A percentile compares a stretch with the other conserved stretches of the same genome.
Evolutionary conservation across 2,797 vertebrate genomes (phyloP).

Genomic region (Chanos chanos): DNA sequence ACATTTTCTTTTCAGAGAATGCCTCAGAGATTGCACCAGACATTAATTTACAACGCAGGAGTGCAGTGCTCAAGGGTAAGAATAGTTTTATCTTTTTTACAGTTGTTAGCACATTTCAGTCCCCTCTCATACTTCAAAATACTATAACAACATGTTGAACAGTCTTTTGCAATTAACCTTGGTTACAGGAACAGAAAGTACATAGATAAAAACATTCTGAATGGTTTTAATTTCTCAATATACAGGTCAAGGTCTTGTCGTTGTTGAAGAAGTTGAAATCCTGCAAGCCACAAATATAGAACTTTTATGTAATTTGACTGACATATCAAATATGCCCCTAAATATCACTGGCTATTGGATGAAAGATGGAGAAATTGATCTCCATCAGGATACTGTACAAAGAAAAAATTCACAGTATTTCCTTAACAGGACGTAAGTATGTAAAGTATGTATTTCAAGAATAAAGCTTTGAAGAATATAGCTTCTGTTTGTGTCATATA

Average conservation of each 20-base stretch:
- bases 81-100: too few relatives aligned
- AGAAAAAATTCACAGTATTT: slow-evolving; percentile 52
- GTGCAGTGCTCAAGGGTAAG: too few relatives aligned
- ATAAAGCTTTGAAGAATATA: background rate
- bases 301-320: slow-evolving; percentile 71
- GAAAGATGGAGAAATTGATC: slow-evolving; percentile 61
- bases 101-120: too few relatives aligned
- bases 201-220: too few relatives aligned
- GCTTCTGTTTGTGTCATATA: too few relatives aligned
- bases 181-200: too few relatives aligned
- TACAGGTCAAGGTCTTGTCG: slow-evolving; percentile 52
- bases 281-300: slow-evolving; percentile 52
- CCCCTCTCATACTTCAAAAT: too few relatives aligned
- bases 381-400: slow-evolving; percentile 44
- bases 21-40: too few relatives aligned
- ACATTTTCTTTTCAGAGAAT: too few relatives aligned
- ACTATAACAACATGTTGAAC: too few relatives aligned
- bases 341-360: slow-evolving; percentile 74
- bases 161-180: too few relatives aligned
- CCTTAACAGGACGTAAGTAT: slow-evolving; percentile 57
- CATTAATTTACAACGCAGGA: too few relatives aligned
- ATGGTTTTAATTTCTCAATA: slow-evolving; percentile 8
- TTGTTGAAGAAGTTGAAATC: slow-evolving; percentile 51
- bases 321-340: slow-evolving; percentile 24
- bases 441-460: background rate